A percentile compares a stretch with the other conserved stretches of the same genome.
These are phyloP conservation scores for Drosophila neoperkinsi DNA, from an alignment of 2,888 invertebrate species.

Conservation along the genomic window DNA sequence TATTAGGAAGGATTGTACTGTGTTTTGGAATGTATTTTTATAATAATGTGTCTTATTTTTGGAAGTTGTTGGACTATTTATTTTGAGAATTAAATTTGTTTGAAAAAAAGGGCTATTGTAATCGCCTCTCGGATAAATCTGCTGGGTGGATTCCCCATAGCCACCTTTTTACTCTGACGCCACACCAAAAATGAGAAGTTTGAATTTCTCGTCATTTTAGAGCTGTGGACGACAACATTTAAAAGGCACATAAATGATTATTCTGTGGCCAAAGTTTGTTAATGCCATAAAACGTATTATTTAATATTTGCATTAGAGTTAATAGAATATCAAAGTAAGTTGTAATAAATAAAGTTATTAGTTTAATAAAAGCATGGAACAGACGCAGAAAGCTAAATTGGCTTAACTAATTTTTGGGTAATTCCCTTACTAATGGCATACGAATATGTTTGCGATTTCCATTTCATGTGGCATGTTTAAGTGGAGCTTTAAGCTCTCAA, in stretches of 20 bases:
- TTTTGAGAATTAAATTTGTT: not conserved
- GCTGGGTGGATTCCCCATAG: not conserved
- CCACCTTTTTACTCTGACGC: not conserved
- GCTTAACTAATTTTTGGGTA: not conserved
- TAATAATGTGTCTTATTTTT: not conserved
- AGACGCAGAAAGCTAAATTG: not conserved
- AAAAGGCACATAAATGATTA: not conserved
- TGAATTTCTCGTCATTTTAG: not conserved
- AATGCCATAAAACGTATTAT: not conserved
- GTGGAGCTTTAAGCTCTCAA: not conserved
- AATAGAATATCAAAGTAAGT: not conserved
- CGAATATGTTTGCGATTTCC: not conserved
- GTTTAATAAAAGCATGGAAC: not conserved
- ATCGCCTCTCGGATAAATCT: accelerated
- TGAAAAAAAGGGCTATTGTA: not conserved
- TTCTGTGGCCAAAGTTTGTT: not conserved
- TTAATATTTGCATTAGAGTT: not conserved
- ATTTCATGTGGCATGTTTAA: not conserved
- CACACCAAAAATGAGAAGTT: not conserved
- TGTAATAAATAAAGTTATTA: not conserved
- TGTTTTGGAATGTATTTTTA: not conserved
- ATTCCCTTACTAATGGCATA: not conserved
- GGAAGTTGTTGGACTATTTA: not conserved
- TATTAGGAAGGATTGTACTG: not conserved
- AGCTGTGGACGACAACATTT: too few relatives aligned